Base-by-base conservation (phyloP, 2,113 vertebrate genomes). In the Chroicocephalus ridibundus region DNA sequence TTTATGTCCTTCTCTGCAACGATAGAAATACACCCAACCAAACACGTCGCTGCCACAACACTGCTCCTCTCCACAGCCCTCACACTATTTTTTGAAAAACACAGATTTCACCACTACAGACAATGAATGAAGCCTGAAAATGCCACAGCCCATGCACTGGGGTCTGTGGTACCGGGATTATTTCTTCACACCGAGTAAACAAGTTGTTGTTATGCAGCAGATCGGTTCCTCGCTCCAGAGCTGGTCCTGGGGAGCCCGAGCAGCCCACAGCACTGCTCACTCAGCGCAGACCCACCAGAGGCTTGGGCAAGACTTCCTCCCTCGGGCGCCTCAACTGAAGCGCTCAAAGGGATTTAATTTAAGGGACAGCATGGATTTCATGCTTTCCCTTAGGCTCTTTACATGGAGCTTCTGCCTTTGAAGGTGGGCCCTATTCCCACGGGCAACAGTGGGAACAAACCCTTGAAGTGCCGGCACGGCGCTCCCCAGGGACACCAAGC, bases 41-140 rank as follows among this genome's bases (percentile, higher is more conserved):
- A 51, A 75, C 5, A 52, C 0, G 1, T 29, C 31, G 5, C 22
- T 70, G 60, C 40, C 61, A 34, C 44, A 72, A 64, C 3, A 38
- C 44, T 54, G 40, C 25, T 69, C 11, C 42, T 83, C 84, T 68
- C 13, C 61, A 31, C 32, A 75, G 70, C 47, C 4, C 27, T 44
- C 47, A 38, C 0, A 3, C 13, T 34, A 15, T 5, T 55, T 86
- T 58, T 62, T 52, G 25, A 20, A 36, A 72, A 78, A 31, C 4
- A 40, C 3, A 46, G 36, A 83, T 17, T 81, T 62, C 20, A 51
- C 19, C 34, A 8, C 57, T 46, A 38, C 52, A n/a, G 66, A 66
- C 20, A 62, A 34, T 0, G 0, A 64, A 65, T 0, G 0, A 64
- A 65, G 32, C 8, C 74, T 38, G 42, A n/a, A 38, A 74, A 42